These are phyloP conservation scores for Rhogogaster chlorosoma DNA, from an alignment of 2,888 invertebrate genomes.

Conservation along the genomic window DNA sequence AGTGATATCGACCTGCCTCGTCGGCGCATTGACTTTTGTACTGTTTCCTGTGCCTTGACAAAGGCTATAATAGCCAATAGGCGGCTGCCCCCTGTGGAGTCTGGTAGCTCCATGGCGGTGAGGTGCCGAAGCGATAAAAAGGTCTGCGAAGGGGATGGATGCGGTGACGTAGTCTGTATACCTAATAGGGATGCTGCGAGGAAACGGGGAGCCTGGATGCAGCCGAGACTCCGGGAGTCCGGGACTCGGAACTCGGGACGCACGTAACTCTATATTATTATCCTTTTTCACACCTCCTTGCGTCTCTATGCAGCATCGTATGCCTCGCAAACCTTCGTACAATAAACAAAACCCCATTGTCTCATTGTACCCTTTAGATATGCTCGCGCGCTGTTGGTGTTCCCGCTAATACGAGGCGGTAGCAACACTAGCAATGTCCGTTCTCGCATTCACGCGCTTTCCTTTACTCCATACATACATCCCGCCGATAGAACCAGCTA, in stretches of 20 bases:
- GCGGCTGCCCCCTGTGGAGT: slow-evolving; percentile 48
- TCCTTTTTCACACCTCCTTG: slow-evolving; percentile 77
- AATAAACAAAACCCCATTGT: slow-evolving; percentile 72
- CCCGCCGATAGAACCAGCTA: slow-evolving; percentile 22
- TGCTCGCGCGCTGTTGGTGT: slow-evolving; percentile 29
- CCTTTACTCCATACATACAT: not conserved
- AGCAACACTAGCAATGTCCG: not conserved
- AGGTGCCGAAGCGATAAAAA: slow-evolving; percentile 50
- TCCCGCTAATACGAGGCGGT: slow-evolving; percentile 40
- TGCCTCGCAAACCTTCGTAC: slow-evolving; percentile 60
- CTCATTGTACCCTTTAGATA: slow-evolving; percentile 62
- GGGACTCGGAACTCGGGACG: slow-evolving; percentile 52
- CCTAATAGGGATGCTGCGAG: slow-evolving; percentile 54
- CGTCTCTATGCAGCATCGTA: slow-evolving; percentile 64
- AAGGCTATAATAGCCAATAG: slow-evolving; percentile 49
- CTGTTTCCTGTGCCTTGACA: slow-evolving; percentile 35
- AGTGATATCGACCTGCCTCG: slow-evolving; percentile 32
- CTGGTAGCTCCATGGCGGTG: not conserved
- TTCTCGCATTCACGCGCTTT: slow-evolving; percentile 5
- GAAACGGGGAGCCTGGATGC: slow-evolving; percentile 50
- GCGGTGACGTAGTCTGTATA: slow-evolving; percentile 44
- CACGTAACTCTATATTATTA: slow-evolving; percentile 77
- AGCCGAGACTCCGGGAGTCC: slow-evolving; percentile 39
- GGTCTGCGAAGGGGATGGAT: slow-evolving; percentile 21
- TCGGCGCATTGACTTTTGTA: slow-evolving; percentile 36